Base-by-base conservation (phyloP, 2,888 invertebrate species). In the Thera obeliscata region DNA sequence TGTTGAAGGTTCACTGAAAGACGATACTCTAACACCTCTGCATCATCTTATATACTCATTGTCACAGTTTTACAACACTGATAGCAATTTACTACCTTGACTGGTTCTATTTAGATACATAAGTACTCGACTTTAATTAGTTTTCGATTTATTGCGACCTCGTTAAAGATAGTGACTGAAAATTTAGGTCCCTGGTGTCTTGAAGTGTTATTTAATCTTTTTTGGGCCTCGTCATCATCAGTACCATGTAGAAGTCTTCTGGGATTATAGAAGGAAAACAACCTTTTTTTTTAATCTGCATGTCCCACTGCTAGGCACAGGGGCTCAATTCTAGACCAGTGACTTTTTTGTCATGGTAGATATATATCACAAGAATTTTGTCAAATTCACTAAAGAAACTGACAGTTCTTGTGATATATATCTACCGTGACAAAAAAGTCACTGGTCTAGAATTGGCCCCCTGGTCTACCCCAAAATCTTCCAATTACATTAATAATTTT, bases 51-150 rank as follows among this genome's bases (percentile, higher is more conserved):
- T 65, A 69, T 69, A 69, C 69, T n/a, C 12, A 43, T 8, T 9
- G 46, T 43, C 43, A 55, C 36, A 56, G 58, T 64, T 71, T 71
- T 64, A 71, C 61, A 56, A 62, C 59, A 38, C 49, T 46, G 66
- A 66, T 66, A 71, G 58, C 56, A 62, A n/a, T 68, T 68, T 56
- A 69, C 56, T 59, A 65, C 69, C 69, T 65, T 65, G 65, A 61
- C 64, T 68, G 48, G 57, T 49, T 59, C 61, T 65, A 69, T 65
- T 59, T 49, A 58, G 61, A 69, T 69, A 65, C 58, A 60, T 64
- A 64, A 61, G 58, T 62, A 57, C 61, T 43, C 7, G 12, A 4
- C 7, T 61, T 52, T 33, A 56, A 61, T 66, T 66, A 35, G 56
- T 56, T 61, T 61, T 56, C 49, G 12, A 61, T 56, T 52, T 52